Percentiles rank a stretch among this genome's conserved stretches.
Evolutionary conservation across 2,797 vertebrate genomes (phyloP).

Genomic region (Ctenopoma multispine): DNA sequence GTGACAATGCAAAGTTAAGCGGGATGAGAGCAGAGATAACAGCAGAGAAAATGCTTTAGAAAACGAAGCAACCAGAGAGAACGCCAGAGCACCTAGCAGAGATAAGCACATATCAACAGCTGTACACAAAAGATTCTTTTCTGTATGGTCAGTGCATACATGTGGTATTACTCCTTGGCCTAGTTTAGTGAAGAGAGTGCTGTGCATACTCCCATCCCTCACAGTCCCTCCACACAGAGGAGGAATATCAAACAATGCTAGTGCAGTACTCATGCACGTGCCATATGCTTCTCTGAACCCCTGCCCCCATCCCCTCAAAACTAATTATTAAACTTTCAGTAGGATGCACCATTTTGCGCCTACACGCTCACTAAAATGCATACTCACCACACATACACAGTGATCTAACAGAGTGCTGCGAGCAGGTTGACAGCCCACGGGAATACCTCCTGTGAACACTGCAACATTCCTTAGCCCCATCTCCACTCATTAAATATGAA

Average conservation of each 20-base stretch:
- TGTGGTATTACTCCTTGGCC: constrained; percentile 37
- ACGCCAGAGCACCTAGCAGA: background rate
- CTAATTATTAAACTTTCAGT: constrained; percentile 69
- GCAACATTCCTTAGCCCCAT: constrained; percentile 59
- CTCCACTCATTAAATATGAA: constrained; percentile 78
- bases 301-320: constrained; percentile 50
- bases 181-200: constrained; percentile 33
- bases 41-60: constrained; percentile 41
- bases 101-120: too few relatives aligned
- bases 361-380: constrained; percentile 36
- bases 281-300: constrained; percentile 50
- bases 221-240: background rate
- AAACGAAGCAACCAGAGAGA: constrained; percentile 35
- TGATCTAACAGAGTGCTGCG: constrained; percentile 49
- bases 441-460: constrained; percentile 61
- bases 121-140: background rate
- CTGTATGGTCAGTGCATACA: constrained; percentile 24
- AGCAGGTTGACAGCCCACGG: constrained; percentile 63
- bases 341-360: constrained; percentile 50
- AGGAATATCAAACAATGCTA: constrained; percentile 34
- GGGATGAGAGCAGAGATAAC: constrained; percentile 55
- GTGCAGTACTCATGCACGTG: constrained; percentile 39
- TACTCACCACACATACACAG: constrained; percentile 35
- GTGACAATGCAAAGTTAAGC: constrained; percentile 60
- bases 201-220: constrained; percentile 5